These are phyloP conservation scores for Chymomyza procnemis DNA, from an alignment of 2,888 invertebrate genomes.

Conservation along the genomic window DNA sequence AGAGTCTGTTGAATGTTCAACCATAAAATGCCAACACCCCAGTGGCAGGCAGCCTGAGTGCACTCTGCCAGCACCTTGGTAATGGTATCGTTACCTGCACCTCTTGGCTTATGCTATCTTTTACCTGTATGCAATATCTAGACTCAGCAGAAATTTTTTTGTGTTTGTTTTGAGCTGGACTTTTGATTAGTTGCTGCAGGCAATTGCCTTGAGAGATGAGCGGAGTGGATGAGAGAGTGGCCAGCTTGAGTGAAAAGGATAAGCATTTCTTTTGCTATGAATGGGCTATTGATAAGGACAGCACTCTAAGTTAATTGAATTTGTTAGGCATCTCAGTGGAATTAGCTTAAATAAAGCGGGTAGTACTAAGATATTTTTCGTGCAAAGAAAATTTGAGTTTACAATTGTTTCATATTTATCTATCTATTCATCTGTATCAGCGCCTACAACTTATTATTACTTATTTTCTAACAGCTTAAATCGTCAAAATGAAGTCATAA, in stretches of 20 bases:
- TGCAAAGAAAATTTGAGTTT: too few species aligned
- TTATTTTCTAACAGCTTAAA: too few species aligned
- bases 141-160: neutral
- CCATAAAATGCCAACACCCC: neutral
- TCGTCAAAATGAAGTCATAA: too few species aligned
- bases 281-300: neutral
- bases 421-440: too few species aligned
- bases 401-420: too few species aligned
- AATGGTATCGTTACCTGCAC: conserved; percentile 26
- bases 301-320: neutral
- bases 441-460: too few species aligned
- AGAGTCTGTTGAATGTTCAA: neutral
- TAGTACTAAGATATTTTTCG: too few species aligned
- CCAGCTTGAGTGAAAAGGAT: neutral
- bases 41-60: neutral
- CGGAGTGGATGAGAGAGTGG: neutral
- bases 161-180: neutral
- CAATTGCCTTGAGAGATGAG: neutral
- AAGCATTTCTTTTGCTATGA: neutral
- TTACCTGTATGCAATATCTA: neutral
- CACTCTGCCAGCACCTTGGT: neutral
- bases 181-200: neutral
- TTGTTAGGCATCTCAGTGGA: neutral
- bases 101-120: neutral
- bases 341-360: too few species aligned